Evolutionary conservation across 2,888 invertebrate species (phyloP).

Genomic region (Coenonympha arcania): DNA sequence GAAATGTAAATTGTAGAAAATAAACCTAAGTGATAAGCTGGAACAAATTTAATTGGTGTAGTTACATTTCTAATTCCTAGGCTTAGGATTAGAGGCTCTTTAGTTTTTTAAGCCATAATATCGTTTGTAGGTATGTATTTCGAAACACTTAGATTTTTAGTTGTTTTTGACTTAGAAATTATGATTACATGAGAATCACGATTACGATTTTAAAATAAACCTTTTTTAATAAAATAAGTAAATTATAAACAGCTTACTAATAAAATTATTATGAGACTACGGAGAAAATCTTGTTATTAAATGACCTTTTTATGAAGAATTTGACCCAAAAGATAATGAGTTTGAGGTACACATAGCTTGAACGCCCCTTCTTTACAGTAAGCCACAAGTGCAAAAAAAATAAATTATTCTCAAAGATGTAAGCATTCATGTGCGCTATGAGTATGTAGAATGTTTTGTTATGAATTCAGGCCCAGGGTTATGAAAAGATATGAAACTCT

Average conservation of each 20-base stretch:
- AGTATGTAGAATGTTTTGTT: too few relatives aligned
- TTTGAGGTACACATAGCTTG: neutral
- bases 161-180: neutral
- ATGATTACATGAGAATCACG: neutral
- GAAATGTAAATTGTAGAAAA: neutral
- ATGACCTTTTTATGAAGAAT: neutral
- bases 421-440: too few relatives aligned
- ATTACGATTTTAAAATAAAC: too few relatives aligned
- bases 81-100: neutral
- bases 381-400: too few relatives aligned
- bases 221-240: too few relatives aligned
- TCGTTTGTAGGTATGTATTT: neutral
- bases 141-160: neutral
- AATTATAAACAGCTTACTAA: too few relatives aligned
- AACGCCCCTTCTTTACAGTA: neutral
- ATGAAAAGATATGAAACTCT: too few relatives aligned
- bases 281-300: neutral
- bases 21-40: neutral
- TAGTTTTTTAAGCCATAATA: neutral
- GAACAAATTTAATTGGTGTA: neutral
- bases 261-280: neutral
- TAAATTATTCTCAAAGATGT: too few relatives aligned
- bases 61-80: neutral
- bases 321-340: constrained; percentile 6
- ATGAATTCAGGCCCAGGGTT: too few relatives aligned